These are phyloP conservation scores for Hyles euphorbiae DNA, from an alignment of 1,140 invertebrate species.

Conservation along the genomic window DNA sequence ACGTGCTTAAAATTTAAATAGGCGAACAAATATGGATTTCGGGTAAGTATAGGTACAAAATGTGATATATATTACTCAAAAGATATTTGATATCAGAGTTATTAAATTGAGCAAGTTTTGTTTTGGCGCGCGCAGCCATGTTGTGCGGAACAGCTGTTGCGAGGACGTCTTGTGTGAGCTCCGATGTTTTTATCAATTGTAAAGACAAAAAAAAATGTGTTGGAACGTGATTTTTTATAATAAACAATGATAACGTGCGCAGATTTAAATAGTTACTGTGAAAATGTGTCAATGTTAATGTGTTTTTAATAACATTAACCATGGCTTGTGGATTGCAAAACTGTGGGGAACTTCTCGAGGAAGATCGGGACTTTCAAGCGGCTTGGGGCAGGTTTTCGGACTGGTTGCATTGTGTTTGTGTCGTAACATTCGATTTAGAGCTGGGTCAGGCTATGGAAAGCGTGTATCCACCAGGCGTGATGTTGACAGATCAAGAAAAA, in stretches of 20 bases:
- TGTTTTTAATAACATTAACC: conserved; percentile 31
- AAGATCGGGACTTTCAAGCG: conserved; percentile 52
- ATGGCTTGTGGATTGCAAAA: conserved; percentile 61
- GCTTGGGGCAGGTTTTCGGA: conserved; percentile 83
- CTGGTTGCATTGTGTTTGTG: conserved; percentile 97
- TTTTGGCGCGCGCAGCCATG: conserved; percentile 70
- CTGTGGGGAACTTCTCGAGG: conserved; percentile 48
- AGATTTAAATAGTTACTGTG: conserved; percentile 15
- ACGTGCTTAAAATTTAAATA: not conserved
- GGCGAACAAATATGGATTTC: conserved; percentile 14
- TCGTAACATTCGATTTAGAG: conserved; percentile 99
- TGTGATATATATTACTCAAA: conserved; percentile 11
- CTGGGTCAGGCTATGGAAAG: conserved; percentile 96
- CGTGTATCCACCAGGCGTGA: conserved; percentile 89
- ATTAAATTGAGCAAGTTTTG: conserved; percentile 17
- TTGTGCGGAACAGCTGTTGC: conserved; percentile 68
- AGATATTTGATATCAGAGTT: not conserved
- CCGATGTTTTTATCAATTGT: conserved; percentile 47
- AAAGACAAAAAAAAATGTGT: conserved; percentile 45
- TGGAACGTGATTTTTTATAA: conserved; percentile 12
- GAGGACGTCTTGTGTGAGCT: conserved; percentile 32
- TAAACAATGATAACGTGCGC: conserved; percentile 39
- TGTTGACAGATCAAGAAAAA: conserved; percentile 94
- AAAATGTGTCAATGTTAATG: conserved; percentile 21
- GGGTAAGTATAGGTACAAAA: conserved; percentile 19